Evolutionary conservation across 2,113 vertebrate genomes (phyloP).

Genomic region (Apodemus sylvaticus): DNA sequence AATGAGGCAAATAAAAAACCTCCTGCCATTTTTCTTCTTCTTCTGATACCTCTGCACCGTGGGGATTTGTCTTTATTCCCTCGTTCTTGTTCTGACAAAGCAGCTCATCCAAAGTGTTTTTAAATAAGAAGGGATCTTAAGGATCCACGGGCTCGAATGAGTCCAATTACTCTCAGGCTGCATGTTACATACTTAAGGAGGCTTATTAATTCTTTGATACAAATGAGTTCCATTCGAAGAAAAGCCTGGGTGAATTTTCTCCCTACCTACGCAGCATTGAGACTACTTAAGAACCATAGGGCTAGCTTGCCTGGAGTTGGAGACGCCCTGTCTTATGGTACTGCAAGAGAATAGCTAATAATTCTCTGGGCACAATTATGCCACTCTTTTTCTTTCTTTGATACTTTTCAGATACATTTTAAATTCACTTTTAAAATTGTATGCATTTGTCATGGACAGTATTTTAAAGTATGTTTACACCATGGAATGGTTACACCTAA

Average conservation of each 20-base stretch:
- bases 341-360: neutral
- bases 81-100: conserved; percentile 45
- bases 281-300: conserved; percentile 25
- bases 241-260: conserved; percentile 29
- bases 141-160: neutral
- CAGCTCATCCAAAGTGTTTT: conserved; percentile 17
- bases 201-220: conserved; percentile 44
- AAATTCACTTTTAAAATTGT: neutral
- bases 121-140: neutral
- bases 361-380: neutral
- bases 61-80: neutral
- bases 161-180: neutral
- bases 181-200: conserved; percentile 19
- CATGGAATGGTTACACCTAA: too few species aligned
- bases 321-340: neutral
- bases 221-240: conserved; percentile 41
- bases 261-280: neutral
- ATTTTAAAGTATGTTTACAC: neutral
- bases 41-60: neutral
- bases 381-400: neutral
- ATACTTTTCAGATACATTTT: neutral
- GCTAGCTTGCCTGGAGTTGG: neutral
- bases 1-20: conserved; percentile 6
- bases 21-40: neutral
- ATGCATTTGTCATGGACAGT: neutral